These are phyloP conservation scores for Montifringilla adamsi DNA, from an alignment of 2,113 vertebrate species.

Conservation along the genomic window DNA sequence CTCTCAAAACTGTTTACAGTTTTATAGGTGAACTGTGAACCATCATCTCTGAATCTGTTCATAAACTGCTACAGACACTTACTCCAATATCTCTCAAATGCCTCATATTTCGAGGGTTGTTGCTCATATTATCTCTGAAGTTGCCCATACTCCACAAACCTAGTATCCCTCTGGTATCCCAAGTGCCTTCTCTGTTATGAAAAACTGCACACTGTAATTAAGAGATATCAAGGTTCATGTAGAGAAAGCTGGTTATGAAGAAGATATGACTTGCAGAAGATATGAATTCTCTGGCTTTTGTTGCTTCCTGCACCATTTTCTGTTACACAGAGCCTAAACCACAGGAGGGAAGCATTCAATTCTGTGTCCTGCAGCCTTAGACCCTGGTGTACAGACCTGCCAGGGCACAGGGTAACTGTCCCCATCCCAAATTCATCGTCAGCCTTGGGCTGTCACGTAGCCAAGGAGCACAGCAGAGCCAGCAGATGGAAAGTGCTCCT, in stretches of 20 bases:
- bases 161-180: not conserved
- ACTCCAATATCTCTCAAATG: slow-evolving; percentile 33
- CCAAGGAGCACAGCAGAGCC: not conserved
- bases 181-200: not conserved
- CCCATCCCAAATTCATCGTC: not conserved
- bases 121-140: not conserved
- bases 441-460: not conserved
- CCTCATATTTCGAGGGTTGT: slow-evolving; percentile 23
- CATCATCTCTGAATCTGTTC: slow-evolving; percentile 34
- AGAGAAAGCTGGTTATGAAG: not conserved
- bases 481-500: not conserved
- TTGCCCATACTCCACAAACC: not conserved
- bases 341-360: not conserved
- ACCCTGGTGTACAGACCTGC: not conserved
- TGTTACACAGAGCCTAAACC: not conserved
- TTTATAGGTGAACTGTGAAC: slow-evolving; percentile 57
- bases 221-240: not conserved
- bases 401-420: not conserved
- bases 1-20: slow-evolving; percentile 21
- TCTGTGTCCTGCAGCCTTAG: not conserved
- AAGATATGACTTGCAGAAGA: not conserved
- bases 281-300: fast-evolving
- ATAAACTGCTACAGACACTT: slow-evolving; percentile 32
- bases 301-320: not conserved
- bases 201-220: not conserved